Evolutionary conservation across 2,113 vertebrate species (phyloP).

Genomic region (Montifringilla adamsi): DNA sequence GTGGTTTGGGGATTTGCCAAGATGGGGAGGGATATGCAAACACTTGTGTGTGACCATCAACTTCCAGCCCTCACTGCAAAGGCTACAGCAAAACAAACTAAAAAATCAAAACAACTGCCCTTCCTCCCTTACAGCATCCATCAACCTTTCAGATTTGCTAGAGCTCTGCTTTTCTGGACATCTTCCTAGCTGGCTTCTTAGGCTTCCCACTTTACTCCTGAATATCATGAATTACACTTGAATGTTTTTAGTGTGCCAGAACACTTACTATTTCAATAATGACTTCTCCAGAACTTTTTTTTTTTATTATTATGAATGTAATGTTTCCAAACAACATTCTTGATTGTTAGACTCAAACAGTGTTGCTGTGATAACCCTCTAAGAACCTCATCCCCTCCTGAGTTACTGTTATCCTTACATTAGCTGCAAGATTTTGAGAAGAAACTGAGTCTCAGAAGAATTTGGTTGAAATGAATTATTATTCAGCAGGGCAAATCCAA

Average conservation of each 20-base stretch:
- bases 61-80: not conserved
- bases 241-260: not conserved
- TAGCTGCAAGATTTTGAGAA: constrained; percentile 23
- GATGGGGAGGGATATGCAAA: not conserved
- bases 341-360: constrained; percentile 26
- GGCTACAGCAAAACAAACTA: not conserved
- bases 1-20: not conserved
- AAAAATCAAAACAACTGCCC: not conserved
- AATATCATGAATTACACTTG: constrained; percentile 52
- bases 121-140: not conserved
- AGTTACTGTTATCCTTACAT: constrained; percentile 50
- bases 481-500: constrained; percentile 19
- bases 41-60: not conserved
- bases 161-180: constrained; percentile 22
- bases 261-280: constrained; percentile 62
- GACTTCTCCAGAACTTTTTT: constrained; percentile 50
- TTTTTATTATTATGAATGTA: constrained; percentile 34
- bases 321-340: constrained; percentile 63
- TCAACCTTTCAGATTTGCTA: not conserved
- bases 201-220: constrained; percentile 44
- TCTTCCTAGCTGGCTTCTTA: constrained; percentile 29
- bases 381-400: constrained; percentile 49
- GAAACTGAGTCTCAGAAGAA: constrained; percentile 8
- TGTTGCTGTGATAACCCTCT: constrained; percentile 53
- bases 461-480: constrained; percentile 21